phyloP scores from a whole-genome alignment of 2,888 invertebrate species.

The Ellobium chinense region DNA sequence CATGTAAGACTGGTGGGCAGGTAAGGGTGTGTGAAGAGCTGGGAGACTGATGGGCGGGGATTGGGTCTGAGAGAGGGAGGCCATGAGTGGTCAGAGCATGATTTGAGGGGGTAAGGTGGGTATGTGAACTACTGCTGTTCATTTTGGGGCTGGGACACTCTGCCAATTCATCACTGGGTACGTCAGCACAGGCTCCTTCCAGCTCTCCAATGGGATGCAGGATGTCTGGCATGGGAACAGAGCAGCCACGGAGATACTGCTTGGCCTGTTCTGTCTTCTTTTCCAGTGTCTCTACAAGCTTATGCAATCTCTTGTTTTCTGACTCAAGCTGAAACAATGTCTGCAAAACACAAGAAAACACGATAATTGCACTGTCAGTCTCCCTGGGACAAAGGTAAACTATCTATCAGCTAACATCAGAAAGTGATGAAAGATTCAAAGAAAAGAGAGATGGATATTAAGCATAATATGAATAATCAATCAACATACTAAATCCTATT shows the following conservation, averaged over 20 bases:
- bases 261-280: conserved; percentile 36
- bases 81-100: not conserved
- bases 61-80: not conserved
- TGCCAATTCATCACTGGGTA: no score
- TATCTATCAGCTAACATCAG: no score
- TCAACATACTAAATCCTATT: no score
- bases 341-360: conserved; percentile 35
- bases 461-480: no score
- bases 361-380: not conserved
- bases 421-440: no score
- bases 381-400: not conserved
- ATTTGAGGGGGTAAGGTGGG: not conserved
- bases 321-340: conserved; percentile 44
- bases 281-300: conserved; percentile 45
- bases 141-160: not conserved
- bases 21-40: not conserved
- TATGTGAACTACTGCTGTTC: not conserved
- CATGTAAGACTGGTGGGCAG: not conserved
- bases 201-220: conserved; percentile 28
- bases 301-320: conserved; percentile 47
- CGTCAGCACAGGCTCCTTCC: conserved; percentile 12
- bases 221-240: conserved; percentile 6
- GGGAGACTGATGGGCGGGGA: not conserved
- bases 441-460: no score
- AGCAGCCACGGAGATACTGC: conserved; percentile 26